Evolutionary conservation across 2,797 vertebrate genomes (phyloP).

Genomic region (Antennarius maculatus): DNA sequence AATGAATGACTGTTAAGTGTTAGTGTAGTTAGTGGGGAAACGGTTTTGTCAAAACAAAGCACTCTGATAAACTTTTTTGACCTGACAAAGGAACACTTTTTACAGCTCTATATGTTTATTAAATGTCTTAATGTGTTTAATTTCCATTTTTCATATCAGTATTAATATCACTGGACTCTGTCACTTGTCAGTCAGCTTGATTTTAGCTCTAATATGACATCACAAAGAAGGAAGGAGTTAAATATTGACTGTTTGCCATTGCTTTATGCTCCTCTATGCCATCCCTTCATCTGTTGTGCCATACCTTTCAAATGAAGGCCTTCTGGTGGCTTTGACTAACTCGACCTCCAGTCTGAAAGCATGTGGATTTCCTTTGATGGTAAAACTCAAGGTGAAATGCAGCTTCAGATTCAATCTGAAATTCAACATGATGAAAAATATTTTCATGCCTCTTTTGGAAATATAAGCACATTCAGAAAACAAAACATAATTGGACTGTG

Average conservation of each 20-base stretch:
- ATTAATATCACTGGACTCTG: slow-evolving; percentile 37
- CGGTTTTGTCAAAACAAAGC: slow-evolving; percentile 62
- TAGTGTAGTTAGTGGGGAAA: slow-evolving; percentile 71
- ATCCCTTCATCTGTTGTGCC: slow-evolving; percentile 47
- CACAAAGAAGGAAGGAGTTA: slow-evolving; percentile 32
- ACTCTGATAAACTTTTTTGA: slow-evolving; percentile 56
- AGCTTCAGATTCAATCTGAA: slow-evolving; percentile 32
- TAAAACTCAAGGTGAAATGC: slow-evolving; percentile 26
- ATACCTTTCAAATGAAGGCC: slow-evolving; percentile 24
- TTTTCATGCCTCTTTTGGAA: slow-evolving; percentile 34
- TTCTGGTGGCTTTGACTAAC: slow-evolving; percentile 20
- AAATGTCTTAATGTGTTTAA: slow-evolving; percentile 65
- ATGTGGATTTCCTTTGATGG: slow-evolving; percentile 12
- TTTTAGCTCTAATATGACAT: slow-evolving; percentile 26
- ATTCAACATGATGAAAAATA: slow-evolving; percentile 31
- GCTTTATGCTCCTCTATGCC: slow-evolving; percentile 22
- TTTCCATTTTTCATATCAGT: slow-evolving; percentile 34
- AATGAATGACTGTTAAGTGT: slow-evolving; percentile 73
- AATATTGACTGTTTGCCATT: slow-evolving; percentile 17
- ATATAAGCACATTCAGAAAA: slow-evolving; percentile 30
- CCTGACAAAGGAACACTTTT: slow-evolving; percentile 50
- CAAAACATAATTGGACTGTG: slow-evolving; percentile 11
- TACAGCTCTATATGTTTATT: slow-evolving; percentile 44
- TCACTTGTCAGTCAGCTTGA: slow-evolving; percentile 25
- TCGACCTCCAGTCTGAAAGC: slow-evolving; percentile 13